Conservation (phyloP, 2,888 invertebrate genomes). For the Octonoba sinensis region DNA sequence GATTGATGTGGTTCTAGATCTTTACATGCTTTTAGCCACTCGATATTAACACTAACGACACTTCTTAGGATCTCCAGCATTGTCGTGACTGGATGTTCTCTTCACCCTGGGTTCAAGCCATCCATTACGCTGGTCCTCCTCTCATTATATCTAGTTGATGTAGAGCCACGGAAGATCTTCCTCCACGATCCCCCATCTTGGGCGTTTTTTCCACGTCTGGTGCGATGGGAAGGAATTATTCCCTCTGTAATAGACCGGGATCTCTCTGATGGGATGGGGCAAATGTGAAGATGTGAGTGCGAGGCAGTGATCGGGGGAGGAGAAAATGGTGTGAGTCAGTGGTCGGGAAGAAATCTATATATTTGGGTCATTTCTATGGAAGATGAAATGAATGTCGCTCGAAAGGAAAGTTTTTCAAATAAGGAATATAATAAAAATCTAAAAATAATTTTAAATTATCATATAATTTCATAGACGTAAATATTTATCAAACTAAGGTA, state of each 20-base stretch:
- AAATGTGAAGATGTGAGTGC: no score
- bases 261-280: conserved; percentile 1
- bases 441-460: no score
- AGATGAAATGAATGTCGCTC: no score
- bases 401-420: no score
- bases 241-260: conserved; percentile 3
- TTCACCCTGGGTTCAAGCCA: conserved; percentile 25
- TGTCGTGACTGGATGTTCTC: conserved; percentile 8
- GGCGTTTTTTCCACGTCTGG: neutral
- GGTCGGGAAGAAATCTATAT: no score
- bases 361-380: no score
- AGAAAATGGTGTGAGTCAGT: neutral
- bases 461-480: no score
- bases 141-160: conserved; percentile 43
- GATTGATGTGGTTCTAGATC: no score
- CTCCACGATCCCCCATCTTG: neutral
- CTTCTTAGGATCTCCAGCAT: conserved; percentile 19
- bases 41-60: conserved; percentile 32
- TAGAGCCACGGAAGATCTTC: neutral
- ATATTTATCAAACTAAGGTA: no score
- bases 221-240: conserved; percentile 8
- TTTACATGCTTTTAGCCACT: neutral
- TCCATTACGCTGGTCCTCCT: conserved; percentile 38
- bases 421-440: no score
- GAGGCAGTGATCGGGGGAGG: neutral